These are phyloP conservation scores for Harmothoe impar DNA, from an alignment of 2,888 invertebrate genomes.

Conservation along the genomic window DNA sequence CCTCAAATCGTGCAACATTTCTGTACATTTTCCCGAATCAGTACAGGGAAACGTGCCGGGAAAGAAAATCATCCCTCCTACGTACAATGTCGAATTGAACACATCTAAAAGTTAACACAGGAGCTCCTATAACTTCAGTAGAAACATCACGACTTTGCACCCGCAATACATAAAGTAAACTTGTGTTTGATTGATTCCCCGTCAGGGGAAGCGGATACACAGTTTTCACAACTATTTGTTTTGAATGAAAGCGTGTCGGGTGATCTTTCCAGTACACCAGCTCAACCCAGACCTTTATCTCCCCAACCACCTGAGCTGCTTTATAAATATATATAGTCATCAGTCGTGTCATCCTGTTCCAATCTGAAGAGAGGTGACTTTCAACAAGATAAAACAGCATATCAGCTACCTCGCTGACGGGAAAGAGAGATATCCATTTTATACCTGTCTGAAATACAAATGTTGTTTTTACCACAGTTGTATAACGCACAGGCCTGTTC, in stretches of 20 bases:
- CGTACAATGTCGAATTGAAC: too few species aligned
- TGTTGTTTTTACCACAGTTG: too few species aligned
- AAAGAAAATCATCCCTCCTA: too few species aligned
- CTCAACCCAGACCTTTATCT: neutral
- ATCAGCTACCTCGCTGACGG: neutral
- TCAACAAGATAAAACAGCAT: neutral
- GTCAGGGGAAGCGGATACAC: too few species aligned
- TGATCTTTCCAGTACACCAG: neutral
- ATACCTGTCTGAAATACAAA: neutral
- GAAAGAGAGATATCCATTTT: conserved; percentile 24
- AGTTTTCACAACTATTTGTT: too few species aligned
- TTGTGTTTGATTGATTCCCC: neutral
- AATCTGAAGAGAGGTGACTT: neutral
- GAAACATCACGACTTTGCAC: neutral
- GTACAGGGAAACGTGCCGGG: too few species aligned
- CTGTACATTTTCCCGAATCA: too few species aligned
- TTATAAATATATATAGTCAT: too few species aligned
- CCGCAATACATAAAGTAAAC: neutral
- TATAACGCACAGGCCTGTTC: too few species aligned
- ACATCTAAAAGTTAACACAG: too few species aligned
- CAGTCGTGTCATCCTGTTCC: too few species aligned
- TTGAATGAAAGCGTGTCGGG: neutral
- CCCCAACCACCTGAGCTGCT: neutral
- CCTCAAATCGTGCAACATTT: too few species aligned
- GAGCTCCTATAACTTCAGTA: neutral